Conservation (phyloP, 2,113 vertebrate species). For the Columba livia region DNA sequence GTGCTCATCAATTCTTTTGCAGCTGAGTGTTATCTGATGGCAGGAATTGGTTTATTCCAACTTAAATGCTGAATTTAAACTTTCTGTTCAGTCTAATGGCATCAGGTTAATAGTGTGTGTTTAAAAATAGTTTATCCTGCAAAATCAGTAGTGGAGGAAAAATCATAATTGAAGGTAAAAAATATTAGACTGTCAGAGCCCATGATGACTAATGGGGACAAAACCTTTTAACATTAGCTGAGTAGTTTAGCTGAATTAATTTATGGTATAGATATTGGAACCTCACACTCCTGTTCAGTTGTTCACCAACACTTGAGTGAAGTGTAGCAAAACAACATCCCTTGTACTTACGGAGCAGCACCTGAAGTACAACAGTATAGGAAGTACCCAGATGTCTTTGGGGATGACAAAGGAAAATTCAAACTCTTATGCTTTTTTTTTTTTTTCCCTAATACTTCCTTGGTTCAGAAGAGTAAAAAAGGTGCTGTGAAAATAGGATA, state of each 20-base stretch:
- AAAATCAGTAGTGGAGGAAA: background rate
- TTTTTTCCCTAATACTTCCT: background rate
- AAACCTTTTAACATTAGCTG: background rate
- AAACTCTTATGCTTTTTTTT: background rate
- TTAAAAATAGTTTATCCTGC: conserved; percentile 12
- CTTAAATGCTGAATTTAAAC: background rate
- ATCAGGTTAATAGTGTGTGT: background rate
- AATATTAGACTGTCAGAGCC: background rate
- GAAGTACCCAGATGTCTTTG: background rate
- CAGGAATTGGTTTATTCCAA: background rate
- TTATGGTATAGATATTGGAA: background rate
- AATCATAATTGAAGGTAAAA: background rate
- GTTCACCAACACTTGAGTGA: accelerated
- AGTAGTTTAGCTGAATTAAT: background rate
- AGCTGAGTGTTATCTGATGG: background rate
- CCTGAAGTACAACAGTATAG: background rate
- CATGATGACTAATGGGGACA: background rate
- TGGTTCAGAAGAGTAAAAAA: background rate
- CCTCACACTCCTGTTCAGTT: background rate
- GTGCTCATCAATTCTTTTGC: background rate
- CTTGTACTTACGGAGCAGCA: background rate
- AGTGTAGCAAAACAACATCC: background rate
- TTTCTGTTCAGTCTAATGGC: background rate
- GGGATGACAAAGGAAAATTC: background rate
- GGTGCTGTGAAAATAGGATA: background rate